Evolutionary conservation across 2,113 vertebrate species (phyloP).

Genomic region (Aspiorhynchus laticeps): DNA sequence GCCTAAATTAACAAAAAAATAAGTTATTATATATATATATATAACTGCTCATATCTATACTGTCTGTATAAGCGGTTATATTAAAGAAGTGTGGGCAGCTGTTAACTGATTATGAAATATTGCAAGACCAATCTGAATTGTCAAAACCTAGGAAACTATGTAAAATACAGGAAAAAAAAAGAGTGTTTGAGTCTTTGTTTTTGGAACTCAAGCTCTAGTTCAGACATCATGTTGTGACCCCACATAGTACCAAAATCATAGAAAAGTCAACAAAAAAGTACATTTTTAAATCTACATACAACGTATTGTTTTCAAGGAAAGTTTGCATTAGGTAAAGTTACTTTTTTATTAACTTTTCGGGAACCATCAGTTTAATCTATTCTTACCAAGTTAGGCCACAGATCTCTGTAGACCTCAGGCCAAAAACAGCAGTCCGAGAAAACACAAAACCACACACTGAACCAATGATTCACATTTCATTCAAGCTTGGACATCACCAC

Average conservation of each 20-base stretch:
- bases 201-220: not conserved
- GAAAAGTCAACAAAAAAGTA: not conserved
- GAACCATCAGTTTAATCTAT: not conserved
- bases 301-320: not conserved
- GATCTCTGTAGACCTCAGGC: slow-evolving; percentile 53
- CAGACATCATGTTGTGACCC: not conserved
- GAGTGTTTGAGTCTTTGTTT: not conserved
- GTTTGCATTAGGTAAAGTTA: not conserved
- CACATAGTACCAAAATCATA: not conserved
- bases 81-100: not conserved
- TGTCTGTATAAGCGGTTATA: not conserved
- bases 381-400: slow-evolving; percentile 44
- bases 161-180: not conserved
- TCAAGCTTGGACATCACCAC: not conserved
- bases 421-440: slow-evolving; percentile 47
- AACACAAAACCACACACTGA: not conserved
- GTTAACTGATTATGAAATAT: not conserved
- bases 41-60: not conserved
- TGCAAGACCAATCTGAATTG: not conserved
- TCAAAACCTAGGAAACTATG: not conserved
- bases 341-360: not conserved
- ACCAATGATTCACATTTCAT: not conserved
- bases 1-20: not conserved
- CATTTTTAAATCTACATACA: not conserved
- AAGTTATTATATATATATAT: not conserved